Conservation (phyloP, 2,797 vertebrate species). For the Tapera naevia region DNA sequence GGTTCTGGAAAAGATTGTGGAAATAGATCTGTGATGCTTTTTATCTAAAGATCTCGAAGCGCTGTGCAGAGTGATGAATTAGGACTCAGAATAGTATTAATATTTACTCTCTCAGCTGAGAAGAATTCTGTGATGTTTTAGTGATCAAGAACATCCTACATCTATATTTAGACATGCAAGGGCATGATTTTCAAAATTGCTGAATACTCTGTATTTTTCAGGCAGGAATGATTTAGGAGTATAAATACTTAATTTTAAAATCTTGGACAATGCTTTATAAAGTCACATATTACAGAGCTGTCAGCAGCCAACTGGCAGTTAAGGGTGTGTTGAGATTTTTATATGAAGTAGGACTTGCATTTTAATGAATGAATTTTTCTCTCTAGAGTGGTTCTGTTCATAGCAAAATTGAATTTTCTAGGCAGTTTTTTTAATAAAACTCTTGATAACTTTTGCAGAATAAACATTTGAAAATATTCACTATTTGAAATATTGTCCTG, state of each 20-base stretch:
- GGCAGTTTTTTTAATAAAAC: neutral
- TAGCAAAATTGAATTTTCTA: neutral
- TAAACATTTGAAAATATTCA: neutral
- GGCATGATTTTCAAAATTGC: neutral
- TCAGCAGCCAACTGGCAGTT: neutral
- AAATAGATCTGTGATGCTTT: neutral
- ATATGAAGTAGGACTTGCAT: neutral
- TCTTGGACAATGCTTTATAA: neutral
- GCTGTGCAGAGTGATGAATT: neutral
- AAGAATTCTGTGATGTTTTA: neutral
- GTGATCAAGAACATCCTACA: neutral
- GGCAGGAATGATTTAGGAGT: conserved; percentile 9
- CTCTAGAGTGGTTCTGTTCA: neutral
- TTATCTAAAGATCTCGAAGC: neutral
- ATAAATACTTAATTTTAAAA: neutral
- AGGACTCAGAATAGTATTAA: neutral
- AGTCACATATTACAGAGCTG: neutral
- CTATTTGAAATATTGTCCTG: neutral
- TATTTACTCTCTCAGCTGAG: conserved; percentile 10
- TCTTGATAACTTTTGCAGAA: neutral
- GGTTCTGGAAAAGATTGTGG: conserved; percentile 1
- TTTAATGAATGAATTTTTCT: neutral
- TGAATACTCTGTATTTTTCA: neutral
- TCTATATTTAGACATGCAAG: conserved; percentile 23
- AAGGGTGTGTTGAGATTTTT: neutral